Base-by-base conservation (phyloP, 2,888 invertebrate species). In the Adineta ricciae region DNA sequence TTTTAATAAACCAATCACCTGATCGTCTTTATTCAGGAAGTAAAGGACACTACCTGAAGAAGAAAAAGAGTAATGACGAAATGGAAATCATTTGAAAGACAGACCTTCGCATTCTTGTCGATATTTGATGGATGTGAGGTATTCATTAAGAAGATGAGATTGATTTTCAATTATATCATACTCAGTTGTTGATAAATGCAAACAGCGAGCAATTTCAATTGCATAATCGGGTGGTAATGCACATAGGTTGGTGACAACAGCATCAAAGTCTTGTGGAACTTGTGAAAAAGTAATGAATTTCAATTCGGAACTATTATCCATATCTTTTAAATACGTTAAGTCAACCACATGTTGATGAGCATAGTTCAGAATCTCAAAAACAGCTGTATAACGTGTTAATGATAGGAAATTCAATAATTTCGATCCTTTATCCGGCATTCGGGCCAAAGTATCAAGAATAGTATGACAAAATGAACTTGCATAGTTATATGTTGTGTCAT, bases 261-360 rank as follows among this genome's bases (percentile, higher is more conserved):
- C 21, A 41, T 41, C 78, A 41, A 78, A 78, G 41, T 78, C 41
- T 78, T 38, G 38, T 16, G 78, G 78, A 24, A 78, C 78, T n/a
- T 78, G 38, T n/a, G 38, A 8, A n/a, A 78, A 78, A 24, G 78
- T 78, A 7, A 78, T 78, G 41, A 78, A 78, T 41, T 78, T 78
- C 32, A 78, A 78, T 78, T 78, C 41, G 1, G 78, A 38, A 32
- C 27, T 2, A 64, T 27, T 64, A 2, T 2, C 5, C 24, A 21
- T 24, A 2, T 88, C 87, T 46, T 87, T 84, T 73, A 91, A 87
- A 86, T 89, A 86, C n/a, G 90, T 89, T 7, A 91, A 87, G 86
- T 91, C 88, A 84, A 90, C 91, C 32, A 91, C 89, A 87, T 91
- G 91, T 86, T 91, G 91, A 87, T 90, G 89, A 8, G 87, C 86